These are phyloP conservation scores for Andricus curvator DNA, from an alignment of 2,888 invertebrate genomes.

Conservation along the genomic window DNA sequence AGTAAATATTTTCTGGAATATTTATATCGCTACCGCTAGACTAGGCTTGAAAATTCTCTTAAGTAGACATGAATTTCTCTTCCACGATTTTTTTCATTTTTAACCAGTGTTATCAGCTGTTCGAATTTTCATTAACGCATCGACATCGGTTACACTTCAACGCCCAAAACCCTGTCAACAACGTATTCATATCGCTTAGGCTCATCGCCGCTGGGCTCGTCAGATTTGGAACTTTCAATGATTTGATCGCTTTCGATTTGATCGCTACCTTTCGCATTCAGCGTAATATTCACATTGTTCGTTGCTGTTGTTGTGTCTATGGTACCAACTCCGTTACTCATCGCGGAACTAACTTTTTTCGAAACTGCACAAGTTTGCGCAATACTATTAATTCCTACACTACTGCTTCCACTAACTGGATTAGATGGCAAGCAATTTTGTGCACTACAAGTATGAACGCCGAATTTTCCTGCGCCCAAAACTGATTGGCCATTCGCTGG, in stretches of 20 bases:
- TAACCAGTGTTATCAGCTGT: not conserved
- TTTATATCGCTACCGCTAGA: not conserved
- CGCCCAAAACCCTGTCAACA: conserved; percentile 90
- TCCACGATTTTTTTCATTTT: not conserved
- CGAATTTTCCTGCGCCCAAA: conserved; percentile 39
- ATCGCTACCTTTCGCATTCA: conserved; percentile 6
- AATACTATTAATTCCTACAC: conserved; percentile 44
- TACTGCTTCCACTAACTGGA: not conserved
- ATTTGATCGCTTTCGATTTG: conserved; percentile 48
- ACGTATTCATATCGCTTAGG: conserved; percentile 88
- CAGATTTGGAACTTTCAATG: conserved; percentile 46
- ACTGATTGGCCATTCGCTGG: conserved; percentile 59
- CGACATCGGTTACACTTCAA: conserved; percentile 85
- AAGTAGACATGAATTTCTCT: not conserved
- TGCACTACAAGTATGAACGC: conserved; percentile 24
- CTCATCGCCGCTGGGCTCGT: conserved; percentile 75
- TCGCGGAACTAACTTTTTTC: conserved; percentile 38
- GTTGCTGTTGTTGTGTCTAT: not conserved
- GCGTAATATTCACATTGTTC: conserved; percentile 20
- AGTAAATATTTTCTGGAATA: conserved; percentile 10
- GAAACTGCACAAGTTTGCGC: conserved; percentile 38
- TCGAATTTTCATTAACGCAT: not conserved
- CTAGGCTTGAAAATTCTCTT: conserved; percentile 20
- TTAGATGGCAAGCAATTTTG: conserved; percentile 32
- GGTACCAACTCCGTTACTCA: not conserved